These are phyloP conservation scores for Apodemia hepburni DNA, from an alignment of 2,888 invertebrate genomes.

Conservation along the genomic window DNA sequence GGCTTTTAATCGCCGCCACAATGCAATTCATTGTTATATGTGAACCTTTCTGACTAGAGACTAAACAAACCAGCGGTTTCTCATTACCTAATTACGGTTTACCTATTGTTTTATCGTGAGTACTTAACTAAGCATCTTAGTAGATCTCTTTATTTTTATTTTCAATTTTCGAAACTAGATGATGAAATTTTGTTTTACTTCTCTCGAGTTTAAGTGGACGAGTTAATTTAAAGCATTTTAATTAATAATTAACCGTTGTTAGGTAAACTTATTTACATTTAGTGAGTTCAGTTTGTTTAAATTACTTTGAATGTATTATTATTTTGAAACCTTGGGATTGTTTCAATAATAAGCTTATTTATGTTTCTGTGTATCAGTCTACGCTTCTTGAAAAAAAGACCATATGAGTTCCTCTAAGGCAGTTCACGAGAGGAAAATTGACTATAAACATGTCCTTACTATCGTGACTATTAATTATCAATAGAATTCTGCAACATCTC, in stretches of 20 bases:
- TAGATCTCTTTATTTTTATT: slow-evolving; percentile 54
- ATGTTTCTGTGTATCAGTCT: neutral
- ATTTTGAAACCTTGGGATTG: neutral
- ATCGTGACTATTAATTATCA: no score
- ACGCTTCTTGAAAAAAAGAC: no score
- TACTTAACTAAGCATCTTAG: slow-evolving; percentile 50
- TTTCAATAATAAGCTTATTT: neutral
- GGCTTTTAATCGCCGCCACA: neutral
- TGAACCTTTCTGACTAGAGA: slow-evolving; percentile 37
- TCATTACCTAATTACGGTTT: slow-evolving; percentile 69
- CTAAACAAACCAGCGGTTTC: slow-evolving; percentile 41
- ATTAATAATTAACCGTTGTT: slow-evolving; percentile 21
- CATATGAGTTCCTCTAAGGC: no score
- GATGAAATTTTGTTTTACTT: slow-evolving; percentile 36
- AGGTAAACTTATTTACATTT: slow-evolving; percentile 11
- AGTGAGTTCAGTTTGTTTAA: slow-evolving; percentile 3
- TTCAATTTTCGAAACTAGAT: slow-evolving; percentile 45
- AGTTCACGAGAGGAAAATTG: no score
- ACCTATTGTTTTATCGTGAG: slow-evolving; percentile 63
- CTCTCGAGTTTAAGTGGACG: slow-evolving; percentile 25
- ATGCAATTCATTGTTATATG: slow-evolving; percentile 40
- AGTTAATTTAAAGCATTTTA: slow-evolving; percentile 28
- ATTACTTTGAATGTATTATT: neutral
- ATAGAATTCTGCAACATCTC: no score
- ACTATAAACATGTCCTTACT: no score